Conservation (phyloP, 2,113 vertebrate species). For the Rhagologus leucostigma region DNA sequence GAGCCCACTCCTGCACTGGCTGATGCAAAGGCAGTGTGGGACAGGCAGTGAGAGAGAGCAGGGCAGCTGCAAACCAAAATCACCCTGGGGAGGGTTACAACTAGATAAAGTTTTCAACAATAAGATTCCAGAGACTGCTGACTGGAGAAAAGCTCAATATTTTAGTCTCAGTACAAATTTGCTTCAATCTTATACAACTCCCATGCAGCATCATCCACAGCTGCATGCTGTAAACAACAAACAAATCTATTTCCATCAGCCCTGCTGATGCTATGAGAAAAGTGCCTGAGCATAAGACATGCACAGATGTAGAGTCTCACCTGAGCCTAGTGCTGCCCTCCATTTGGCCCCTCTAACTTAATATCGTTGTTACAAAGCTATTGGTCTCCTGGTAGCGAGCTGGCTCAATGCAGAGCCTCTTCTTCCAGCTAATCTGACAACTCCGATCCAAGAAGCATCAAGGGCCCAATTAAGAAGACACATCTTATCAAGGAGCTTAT, state of each 20-base stretch:
- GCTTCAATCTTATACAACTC: conserved; percentile 85
- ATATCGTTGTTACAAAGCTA: conserved; percentile 85
- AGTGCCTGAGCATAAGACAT: conserved; percentile 81
- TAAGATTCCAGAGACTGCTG: conserved; percentile 86
- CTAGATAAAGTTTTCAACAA: conserved; percentile 86
- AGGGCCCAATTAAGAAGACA: conserved; percentile 94
- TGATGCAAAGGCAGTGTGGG: conserved; percentile 34
- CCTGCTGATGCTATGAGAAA: conserved; percentile 85
- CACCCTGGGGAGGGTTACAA: conserved; percentile 80
- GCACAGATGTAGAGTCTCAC: conserved; percentile 91
- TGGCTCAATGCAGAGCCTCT: conserved; percentile 80
- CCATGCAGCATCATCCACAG: conserved; percentile 87
- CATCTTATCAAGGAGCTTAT: conserved; percentile 93
- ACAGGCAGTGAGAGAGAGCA: conserved; percentile 70
- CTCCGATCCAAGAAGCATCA: conserved; percentile 88
- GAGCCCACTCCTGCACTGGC: conserved; percentile 37
- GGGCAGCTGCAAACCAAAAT: conserved; percentile 83
- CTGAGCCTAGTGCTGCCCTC: conserved; percentile 87
- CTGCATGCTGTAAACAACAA: conserved; percentile 91
- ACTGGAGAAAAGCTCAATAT: conserved; percentile 82
- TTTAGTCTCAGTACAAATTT: conserved; percentile 87
- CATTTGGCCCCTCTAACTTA: conserved; percentile 85
- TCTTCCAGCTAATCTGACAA: conserved; percentile 87
- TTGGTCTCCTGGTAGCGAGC: conserved; percentile 83
- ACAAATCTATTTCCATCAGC: conserved; percentile 86